Base-by-base conservation (phyloP, 2,113 vertebrate genomes). In the Odocoileus hemionus region DNA sequence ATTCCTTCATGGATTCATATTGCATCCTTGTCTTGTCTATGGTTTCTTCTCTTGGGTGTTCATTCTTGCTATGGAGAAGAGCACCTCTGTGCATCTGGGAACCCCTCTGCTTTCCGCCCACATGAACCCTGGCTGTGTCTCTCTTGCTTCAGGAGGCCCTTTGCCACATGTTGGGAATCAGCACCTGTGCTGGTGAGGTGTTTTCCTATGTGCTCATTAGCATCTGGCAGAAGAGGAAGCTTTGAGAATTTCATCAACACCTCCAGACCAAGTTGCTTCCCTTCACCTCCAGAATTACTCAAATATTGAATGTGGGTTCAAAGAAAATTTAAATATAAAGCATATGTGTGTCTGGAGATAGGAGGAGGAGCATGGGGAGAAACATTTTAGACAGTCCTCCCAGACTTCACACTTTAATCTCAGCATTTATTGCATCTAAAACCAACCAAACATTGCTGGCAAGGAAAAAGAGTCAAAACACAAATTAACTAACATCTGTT, bases 221-320 rank as follows among this genome's bases (percentile, higher is more conserved):
- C 19, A 28, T 74, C 67, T 90, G 30, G 54, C 84, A 91, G 47
- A 84, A 30, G 47, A 89, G 6, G 55, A 23, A 1, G 13, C 43
- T 92, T 61, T 58, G 57, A 61, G 60, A 78, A 96, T 91, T 91
- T 96, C 19, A 79, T 45, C 45, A 80, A 16, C 43, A 79, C 13
- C 21, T 43, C 60, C 47, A 45, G 80, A 80, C 12, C 52, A 90
- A 50, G 64, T 55, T 80, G 45, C 47, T 94, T 52, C 60, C 70
- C 19, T 90, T 84, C 6, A 45, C 43, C 47, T 93, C 33, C 36
- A 89, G 36, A 86, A 58, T 70, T 36, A 64, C 4, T 76, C 52
- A 90, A 88, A 57, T 45, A 57, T 52, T 86, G 78, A 84, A 76
- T 33, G 6, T 3, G 1, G 5, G 0, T 30, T 94, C 61, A 74